Conservation (phyloP, 2,113 vertebrate species). For the Pandion haliaetus region DNA sequence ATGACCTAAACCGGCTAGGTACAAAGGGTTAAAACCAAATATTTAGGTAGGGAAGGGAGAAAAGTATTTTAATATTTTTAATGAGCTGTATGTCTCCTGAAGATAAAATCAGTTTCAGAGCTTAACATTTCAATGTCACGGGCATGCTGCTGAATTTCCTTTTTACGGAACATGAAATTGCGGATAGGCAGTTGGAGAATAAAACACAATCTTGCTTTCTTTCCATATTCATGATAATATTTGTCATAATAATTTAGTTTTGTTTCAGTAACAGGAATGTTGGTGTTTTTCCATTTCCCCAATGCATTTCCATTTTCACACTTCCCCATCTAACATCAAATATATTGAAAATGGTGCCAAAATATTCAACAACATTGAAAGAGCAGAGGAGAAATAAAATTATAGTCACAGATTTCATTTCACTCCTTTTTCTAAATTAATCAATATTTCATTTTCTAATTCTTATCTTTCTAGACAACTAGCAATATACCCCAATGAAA, state of each 20-base stretch:
- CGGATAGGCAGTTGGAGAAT: neutral
- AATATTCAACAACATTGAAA: constrained; percentile 3
- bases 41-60: neutral
- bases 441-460: constrained; percentile 4
- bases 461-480: neutral
- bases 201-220: neutral
- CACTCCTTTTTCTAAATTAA: neutral
- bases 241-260: constrained; percentile 57
- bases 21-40: neutral
- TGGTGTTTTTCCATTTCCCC: constrained; percentile 23
- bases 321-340: constrained; percentile 30
- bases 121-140: neutral
- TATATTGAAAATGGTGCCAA: constrained; percentile 10
- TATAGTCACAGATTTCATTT: neutral
- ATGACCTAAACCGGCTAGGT: neutral
- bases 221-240: constrained; percentile 56
- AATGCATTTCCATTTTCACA: constrained; percentile 51
- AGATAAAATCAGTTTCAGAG: neutral
- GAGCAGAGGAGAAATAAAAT: constrained; percentile 16
- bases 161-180: neutral
- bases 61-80: neutral
- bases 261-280: constrained; percentile 27
- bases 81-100: neutral
- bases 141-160: neutral
- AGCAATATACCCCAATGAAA: neutral